Conservation (phyloP, 2,888 invertebrate genomes). For the Scelioninae gen. 1 region DNA sequence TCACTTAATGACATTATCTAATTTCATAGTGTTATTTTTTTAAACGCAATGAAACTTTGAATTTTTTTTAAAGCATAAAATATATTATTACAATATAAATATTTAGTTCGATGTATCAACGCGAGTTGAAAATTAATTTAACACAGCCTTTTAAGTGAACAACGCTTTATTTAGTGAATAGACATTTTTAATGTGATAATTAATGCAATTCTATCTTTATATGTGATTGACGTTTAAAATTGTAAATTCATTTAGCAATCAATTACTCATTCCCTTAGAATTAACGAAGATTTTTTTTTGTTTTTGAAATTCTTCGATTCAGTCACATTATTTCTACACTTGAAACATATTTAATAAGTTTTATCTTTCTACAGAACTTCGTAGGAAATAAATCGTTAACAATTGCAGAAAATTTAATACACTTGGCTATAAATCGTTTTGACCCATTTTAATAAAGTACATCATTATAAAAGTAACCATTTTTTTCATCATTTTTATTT, state of each 20-base stretch:
- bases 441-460: slow-evolving; percentile 32
- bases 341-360: slow-evolving; percentile 6
- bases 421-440: slow-evolving; percentile 7
- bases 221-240: neutral
- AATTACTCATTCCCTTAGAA: neutral
- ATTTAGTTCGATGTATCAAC: too few relatives aligned
- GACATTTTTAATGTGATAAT: neutral
- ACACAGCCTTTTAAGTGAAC: neutral
- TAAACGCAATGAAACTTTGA: neutral
- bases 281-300: neutral
- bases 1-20: neutral
- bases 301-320: neutral
- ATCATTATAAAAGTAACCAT: neutral
- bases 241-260: neutral
- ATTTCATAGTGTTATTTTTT: neutral
- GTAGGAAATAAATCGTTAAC: slow-evolving; percentile 37
- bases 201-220: neutral
- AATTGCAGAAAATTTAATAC: slow-evolving; percentile 22
- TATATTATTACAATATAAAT: neutral
- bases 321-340: slow-evolving; percentile 7
- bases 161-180: neutral
- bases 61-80: neutral
- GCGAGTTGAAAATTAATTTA: neutral
- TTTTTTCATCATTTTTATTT: neutral
- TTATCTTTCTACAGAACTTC: slow-evolving; percentile 3